Percentiles rank a stretch among this genome's conserved stretches.
Conservation (phyloP, 2,797 vertebrate genomes). For the Bryconaethiops microstoma region DNA sequence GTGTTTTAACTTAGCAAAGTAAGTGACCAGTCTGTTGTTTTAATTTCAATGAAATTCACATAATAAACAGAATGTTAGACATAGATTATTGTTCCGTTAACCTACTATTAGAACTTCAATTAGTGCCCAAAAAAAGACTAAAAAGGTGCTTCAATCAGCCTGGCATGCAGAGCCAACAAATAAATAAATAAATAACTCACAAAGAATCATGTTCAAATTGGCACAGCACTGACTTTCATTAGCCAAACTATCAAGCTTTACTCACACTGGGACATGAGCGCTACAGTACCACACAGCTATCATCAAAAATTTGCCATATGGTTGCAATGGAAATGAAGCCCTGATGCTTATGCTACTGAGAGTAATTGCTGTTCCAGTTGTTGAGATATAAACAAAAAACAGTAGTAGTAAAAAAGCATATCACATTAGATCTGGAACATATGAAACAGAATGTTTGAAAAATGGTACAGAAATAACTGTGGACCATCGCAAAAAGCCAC, state of each 20-base stretch:
- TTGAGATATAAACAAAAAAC: neutral
- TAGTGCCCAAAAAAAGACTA: neutral
- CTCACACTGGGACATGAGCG: neutral
- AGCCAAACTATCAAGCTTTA: slow-evolving; percentile 3
- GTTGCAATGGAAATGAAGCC: neutral
- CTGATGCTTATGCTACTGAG: neutral
- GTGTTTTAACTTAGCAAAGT: neutral
- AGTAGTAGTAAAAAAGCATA: neutral
- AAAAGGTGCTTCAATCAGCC: neutral
- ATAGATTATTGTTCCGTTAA: neutral
- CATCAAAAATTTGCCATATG: neutral
- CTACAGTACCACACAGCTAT: neutral
- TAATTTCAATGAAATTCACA: no score
- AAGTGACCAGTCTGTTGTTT: neutral
- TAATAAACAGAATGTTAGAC: no score
- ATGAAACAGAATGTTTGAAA: neutral
- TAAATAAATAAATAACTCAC: neutral
- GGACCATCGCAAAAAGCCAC: neutral
- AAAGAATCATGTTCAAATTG: slow-evolving; percentile 1
- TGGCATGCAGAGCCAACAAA: neutral
- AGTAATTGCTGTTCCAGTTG: neutral
- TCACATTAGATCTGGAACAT: neutral
- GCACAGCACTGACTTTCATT: neutral
- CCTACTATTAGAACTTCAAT: neutral
- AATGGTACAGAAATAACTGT: neutral